Evolutionary conservation across 2,113 vertebrate species (phyloP).

Genomic region (Oryzias celebensis): DNA sequence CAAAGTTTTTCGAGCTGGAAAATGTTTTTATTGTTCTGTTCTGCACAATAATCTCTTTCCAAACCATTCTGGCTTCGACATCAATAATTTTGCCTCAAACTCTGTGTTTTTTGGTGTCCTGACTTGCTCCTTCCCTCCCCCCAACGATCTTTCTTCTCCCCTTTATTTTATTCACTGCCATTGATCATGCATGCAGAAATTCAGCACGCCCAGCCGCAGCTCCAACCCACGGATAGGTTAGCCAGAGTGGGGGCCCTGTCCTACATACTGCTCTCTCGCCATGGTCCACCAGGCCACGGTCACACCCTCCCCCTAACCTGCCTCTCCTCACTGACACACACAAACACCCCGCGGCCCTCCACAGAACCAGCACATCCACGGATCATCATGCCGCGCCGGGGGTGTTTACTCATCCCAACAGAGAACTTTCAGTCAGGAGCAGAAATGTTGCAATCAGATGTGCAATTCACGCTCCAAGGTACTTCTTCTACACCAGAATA

Average conservation of each 20-base stretch:
- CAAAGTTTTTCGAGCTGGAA: constrained; percentile 21
- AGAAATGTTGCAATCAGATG: background rate
- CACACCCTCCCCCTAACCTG: constrained; percentile 61
- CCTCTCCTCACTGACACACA: constrained; percentile 41
- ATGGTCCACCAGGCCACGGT: constrained; percentile 65
- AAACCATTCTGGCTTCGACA: background rate
- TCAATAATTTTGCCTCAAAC: constrained; percentile 11
- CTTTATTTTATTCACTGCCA: constrained; percentile 70
- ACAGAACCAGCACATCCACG: constrained; percentile 52
- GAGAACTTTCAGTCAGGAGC: constrained; percentile 44
- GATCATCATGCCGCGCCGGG: constrained; percentile 43
- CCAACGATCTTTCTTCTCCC: constrained; percentile 42
- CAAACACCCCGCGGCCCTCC: constrained; percentile 42
- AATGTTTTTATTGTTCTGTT: background rate
- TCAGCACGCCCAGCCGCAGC: constrained; percentile 72
- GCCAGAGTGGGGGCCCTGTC: constrained; percentile 69
- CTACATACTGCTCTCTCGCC: constrained; percentile 77
- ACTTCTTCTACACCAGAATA: no score
- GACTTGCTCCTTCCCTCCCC: constrained; percentile 54
- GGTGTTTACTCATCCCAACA: constrained; percentile 41
- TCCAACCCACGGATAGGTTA: constrained; percentile 69
- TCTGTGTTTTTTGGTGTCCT: constrained; percentile 29
- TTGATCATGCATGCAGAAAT: constrained; percentile 85
- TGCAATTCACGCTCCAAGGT: no score
- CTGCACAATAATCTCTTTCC: background rate